Base-by-base conservation (phyloP, 2,797 vertebrate genomes). In the Silurus lanzhouensis region DNA sequence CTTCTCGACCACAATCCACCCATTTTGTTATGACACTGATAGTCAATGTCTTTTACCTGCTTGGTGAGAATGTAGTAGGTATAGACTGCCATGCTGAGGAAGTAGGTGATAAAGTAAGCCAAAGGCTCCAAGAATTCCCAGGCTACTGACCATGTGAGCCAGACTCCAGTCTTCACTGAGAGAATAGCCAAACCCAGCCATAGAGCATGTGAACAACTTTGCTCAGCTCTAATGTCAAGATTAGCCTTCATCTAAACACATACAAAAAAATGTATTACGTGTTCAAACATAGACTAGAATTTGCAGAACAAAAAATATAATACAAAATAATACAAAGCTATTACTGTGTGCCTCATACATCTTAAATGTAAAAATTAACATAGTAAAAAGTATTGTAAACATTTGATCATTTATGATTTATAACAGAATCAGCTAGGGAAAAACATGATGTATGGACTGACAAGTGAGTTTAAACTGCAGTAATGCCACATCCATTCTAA, bases 121-220 rank as follows among this genome's bases (percentile, higher is more conserved):
- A 99, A 96, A 0, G 98, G 98, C 85, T 99, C 98, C 96, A 98
- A 98, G 90, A 99, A 96, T 58, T 99, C 98, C 98, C 98, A 99
- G 0, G 98, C 99, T 58, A 98, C 98, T 97, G 98, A 99, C 98
- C 98, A 99, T 0, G 98, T 99, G 82, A 99, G 96, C 97, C 98
- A 99, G 0, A 96, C 97, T 8, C 98, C 98, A 0, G 96, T 97
- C 89, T 99, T 97, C 7, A 95, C 90, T 0, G 97, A 98, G 88
- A 99, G 90, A 89, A 98, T 83, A 0, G 97, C 98, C 91, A 99
- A 85, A 44, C 98, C 98, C 0, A 88, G 87, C 97, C 97, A 99
- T 0, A 97, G 46, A 1, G 94, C 92, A 75, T 91, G 92, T 61
- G 93, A 94, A 1, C 95, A 91, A 61, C 94, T 95, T 68, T 92